phyloP scores from a whole-genome alignment of 2,797 vertebrate species.

The Danio jaintianensis region DNA sequence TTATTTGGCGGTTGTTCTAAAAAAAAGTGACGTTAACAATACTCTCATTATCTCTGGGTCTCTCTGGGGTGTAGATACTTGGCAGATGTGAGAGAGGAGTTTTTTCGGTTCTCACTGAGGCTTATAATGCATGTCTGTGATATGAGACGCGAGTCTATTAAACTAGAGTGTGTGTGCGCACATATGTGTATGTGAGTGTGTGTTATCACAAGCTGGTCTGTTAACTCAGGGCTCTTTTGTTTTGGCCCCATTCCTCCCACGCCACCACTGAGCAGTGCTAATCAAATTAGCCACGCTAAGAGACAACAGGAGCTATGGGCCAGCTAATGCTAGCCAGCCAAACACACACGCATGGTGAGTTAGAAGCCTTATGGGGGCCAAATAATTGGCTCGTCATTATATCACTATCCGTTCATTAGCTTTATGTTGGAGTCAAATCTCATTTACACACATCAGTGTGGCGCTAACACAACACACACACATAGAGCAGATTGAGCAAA shows the following conservation, averaged over 20 bases:
- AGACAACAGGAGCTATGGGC: conserved; percentile 69
- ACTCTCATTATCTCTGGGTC: conserved; percentile 28
- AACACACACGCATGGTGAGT: conserved; percentile 12
- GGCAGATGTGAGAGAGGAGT: conserved; percentile 57
- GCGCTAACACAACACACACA: conserved; percentile 15
- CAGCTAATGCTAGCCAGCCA: conserved; percentile 44
- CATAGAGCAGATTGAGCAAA: conserved; percentile 11
- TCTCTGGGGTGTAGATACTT: conserved; percentile 50
- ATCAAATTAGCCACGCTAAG: conserved; percentile 85
- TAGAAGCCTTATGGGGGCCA: conserved; percentile 47
- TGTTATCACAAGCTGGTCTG: conserved; percentile 79
- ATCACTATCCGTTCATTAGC: conserved; percentile 54
- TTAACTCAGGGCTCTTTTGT: conserved; percentile 79
- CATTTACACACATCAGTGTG: conserved; percentile 56
- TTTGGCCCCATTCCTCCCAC: conserved; percentile 68
- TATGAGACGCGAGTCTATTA: conserved; percentile 74
- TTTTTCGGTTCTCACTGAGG: conserved; percentile 63
- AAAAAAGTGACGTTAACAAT: neutral
- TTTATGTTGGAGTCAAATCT: conserved; percentile 57
- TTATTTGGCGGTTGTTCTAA: neutral
- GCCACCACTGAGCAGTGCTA: conserved; percentile 76
- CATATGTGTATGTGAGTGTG: conserved; percentile 66
- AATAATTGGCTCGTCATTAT: conserved; percentile 58
- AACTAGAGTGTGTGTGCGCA: conserved; percentile 43
- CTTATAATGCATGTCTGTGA: conserved; percentile 79